A percentile compares a stretch with the other conserved stretches of the same genome.
Conservation (phyloP, 2,888 invertebrate species). For the Plagodis pulveraria region DNA sequence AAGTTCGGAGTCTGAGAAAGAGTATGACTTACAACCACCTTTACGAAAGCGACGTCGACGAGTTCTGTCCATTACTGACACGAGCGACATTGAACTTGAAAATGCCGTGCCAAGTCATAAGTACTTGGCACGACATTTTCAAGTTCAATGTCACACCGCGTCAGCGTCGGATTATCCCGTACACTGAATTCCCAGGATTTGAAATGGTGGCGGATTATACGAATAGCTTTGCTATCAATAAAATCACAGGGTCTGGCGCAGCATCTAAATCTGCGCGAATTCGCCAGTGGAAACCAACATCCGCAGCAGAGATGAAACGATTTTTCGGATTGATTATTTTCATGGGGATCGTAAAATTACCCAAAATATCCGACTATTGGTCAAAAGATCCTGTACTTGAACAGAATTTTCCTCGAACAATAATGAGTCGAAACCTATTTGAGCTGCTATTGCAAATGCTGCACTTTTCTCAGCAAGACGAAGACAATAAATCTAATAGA, state of each 20-base stretch:
- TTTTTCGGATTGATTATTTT: background rate
- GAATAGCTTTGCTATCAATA: background rate
- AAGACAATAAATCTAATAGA: background rate
- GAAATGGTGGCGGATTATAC: background rate
- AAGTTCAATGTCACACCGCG: too few species aligned
- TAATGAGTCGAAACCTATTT: background rate
- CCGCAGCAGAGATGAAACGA: background rate
- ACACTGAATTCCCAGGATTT: background rate
- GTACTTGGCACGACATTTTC: background rate
- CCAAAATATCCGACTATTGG: background rate
- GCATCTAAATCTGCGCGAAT: background rate
- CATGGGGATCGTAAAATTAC: background rate
- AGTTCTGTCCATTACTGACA: background rate
- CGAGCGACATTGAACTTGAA: background rate
- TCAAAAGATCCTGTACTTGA: background rate
- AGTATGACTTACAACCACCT: background rate
- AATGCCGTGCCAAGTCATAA: background rate
- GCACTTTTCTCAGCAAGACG: background rate
- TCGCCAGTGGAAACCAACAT: background rate
- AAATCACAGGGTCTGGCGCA: background rate
- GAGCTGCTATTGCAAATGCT: background rate
- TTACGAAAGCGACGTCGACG: background rate
- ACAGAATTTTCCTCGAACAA: background rate
- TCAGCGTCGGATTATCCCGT: background rate
- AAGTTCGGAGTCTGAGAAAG: background rate